A percentile compares a stretch with the other conserved stretches of the same genome.
phyloP scores from a whole-genome alignment of 1,140 invertebrate species.

The honey bee (Apis mellifera) region DNA sequence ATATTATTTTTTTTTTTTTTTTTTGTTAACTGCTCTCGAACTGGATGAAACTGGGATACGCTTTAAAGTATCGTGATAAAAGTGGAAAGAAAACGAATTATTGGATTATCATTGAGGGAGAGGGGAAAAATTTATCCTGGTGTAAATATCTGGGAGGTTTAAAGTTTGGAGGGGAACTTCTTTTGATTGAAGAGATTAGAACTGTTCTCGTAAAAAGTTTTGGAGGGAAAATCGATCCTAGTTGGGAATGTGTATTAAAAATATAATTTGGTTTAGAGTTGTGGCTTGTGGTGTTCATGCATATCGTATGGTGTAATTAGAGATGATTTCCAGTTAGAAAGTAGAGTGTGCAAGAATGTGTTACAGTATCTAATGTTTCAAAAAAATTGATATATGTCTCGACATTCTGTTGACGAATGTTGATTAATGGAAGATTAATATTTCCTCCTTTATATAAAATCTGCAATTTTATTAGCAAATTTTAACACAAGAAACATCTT shows the following conservation, averaged over 20 bases:
- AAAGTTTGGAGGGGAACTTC: neutral
- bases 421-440: no score
- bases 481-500: no score
- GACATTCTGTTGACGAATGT: no score
- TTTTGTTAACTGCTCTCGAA: no score
- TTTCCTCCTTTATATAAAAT: no score
- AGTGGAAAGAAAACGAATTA: neutral
- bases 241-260: slow-evolving; percentile 10
- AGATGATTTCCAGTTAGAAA: neutral
- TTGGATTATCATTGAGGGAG: neutral
- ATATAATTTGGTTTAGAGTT: slow-evolving; percentile 26
- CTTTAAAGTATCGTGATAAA: no score
- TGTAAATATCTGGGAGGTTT: slow-evolving; percentile 11
- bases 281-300: neutral
- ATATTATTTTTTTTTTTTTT: no score
- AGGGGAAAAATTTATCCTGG: neutral
- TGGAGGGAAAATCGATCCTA: slow-evolving; percentile 18
- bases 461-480: no score
- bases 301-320: neutral
- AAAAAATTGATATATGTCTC: no score
- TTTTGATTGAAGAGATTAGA: slow-evolving; percentile 9
- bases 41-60: no score
- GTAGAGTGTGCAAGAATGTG: neutral
- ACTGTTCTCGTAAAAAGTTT: neutral
- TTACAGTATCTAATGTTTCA: no score